Percentiles rank a stretch among this genome's conserved stretches.
phyloP scores from a whole-genome alignment of 2,797 vertebrate species.

The Ambastaia sidthimunki region DNA sequence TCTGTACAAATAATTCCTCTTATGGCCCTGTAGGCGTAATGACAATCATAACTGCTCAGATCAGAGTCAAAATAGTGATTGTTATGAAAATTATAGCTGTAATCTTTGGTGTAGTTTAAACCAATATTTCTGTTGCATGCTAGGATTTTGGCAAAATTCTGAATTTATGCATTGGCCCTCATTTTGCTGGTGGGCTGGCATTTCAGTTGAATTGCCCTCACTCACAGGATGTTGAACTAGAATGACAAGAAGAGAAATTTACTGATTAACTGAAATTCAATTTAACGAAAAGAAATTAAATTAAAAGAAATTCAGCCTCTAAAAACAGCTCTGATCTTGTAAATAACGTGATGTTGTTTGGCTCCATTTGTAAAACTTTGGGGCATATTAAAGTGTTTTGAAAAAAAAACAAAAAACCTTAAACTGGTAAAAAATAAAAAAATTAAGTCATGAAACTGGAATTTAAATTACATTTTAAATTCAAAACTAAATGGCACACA shows the following conservation, averaged over 20 bases:
- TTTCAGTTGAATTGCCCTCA: too few species aligned
- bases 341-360: too few species aligned
- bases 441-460: too few species aligned
- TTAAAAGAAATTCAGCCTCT: too few species aligned
- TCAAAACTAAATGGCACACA: background rate
- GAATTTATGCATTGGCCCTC: background rate
- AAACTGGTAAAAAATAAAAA: too few species aligned
- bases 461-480: background rate
- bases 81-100: conserved; percentile 12
- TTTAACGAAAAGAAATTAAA: too few species aligned
- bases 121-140: background rate
- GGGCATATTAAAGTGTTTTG: background rate
- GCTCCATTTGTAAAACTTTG: background rate
- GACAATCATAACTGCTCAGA: conserved; percentile 13
- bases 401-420: too few species aligned
- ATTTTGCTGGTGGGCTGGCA: background rate
- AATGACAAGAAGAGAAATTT: too few species aligned
- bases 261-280: too few species aligned
- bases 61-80: background rate
- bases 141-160: background rate
- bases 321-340: too few species aligned
- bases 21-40: conserved; percentile 48
- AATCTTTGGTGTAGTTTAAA: conserved; percentile 1
- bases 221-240: too few species aligned
- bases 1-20: conserved; percentile 53